Percentiles rank a stretch among this genome's conserved stretches.
Conservation (phyloP, 1,140 invertebrate species). For the Ostrea edulis region DNA sequence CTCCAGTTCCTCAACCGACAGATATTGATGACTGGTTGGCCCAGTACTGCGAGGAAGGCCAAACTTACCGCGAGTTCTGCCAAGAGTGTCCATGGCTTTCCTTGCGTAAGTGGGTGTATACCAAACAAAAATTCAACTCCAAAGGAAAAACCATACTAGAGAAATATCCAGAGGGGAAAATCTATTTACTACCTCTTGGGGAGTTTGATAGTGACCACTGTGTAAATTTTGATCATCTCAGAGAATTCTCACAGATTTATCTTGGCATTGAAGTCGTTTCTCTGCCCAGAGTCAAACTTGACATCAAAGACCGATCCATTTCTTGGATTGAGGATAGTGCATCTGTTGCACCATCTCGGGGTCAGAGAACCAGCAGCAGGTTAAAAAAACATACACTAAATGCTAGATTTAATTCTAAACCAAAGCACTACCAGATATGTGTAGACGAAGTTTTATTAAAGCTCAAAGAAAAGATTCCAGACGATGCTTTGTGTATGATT, state of each 20-base stretch:
- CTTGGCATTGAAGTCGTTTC: conserved; percentile 68
- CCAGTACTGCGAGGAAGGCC: conserved; percentile 73
- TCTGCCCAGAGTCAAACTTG: conserved; percentile 64
- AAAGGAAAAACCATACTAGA: conserved; percentile 64
- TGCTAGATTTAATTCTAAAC: conserved; percentile 64
- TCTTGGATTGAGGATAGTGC: conserved; percentile 60
- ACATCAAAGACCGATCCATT: conserved; percentile 56
- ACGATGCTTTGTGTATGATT: conserved; percentile 73
- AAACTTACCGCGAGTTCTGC: conserved; percentile 68
- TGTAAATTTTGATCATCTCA: conserved; percentile 60
- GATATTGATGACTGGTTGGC: conserved; percentile 74
- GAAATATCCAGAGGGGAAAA: conserved; percentile 73
- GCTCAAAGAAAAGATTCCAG: conserved; percentile 65
- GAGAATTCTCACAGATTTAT: conserved; percentile 69
- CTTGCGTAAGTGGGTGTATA: conserved; percentile 63
- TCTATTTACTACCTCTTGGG: conserved; percentile 71
- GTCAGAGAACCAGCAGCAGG: conserved; percentile 51
- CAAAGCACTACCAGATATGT: conserved; percentile 67
- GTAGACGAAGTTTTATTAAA: conserved; percentile 66
- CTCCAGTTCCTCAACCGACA: conserved; percentile 65
- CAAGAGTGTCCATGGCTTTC: conserved; percentile 70
- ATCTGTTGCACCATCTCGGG: not conserved
- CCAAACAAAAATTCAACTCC: conserved; percentile 64
- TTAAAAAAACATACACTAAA: conserved; percentile 59
- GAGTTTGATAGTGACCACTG: conserved; percentile 60